Evolutionary conservation across 2,113 vertebrate genomes (phyloP).

Genomic region (Lamprologus sp.): DNA sequence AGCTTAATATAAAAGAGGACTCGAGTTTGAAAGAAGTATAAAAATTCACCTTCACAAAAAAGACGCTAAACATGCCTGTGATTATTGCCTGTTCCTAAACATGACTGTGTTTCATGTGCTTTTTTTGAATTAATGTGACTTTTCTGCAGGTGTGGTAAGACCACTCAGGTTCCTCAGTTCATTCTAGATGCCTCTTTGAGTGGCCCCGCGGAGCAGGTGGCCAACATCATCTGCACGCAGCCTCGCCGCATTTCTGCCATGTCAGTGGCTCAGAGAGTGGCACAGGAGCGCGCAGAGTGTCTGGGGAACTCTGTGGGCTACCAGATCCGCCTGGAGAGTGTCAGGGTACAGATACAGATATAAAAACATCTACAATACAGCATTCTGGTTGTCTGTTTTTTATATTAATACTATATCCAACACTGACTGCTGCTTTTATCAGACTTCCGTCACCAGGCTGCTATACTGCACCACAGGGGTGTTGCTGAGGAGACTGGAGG

Average conservation of each 20-base stretch:
- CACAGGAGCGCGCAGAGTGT: constrained; percentile 85
- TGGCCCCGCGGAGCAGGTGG: constrained; percentile 70
- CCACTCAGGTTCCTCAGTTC: constrained; percentile 97
- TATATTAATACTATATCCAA: background rate
- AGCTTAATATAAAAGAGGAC: background rate
- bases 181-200: constrained; percentile 84
- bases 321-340: constrained; percentile 92
- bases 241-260: constrained; percentile 95
- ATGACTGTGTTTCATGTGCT: background rate
- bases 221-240: constrained; percentile 94
- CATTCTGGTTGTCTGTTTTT: background rate
- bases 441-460: constrained; percentile 88
- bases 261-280: constrained; percentile 89
- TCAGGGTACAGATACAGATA: constrained; percentile 70
- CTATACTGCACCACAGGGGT: constrained; percentile 96
- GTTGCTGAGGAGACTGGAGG: constrained; percentile 85
- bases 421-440: background rate
- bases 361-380: background rate
- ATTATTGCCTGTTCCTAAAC: background rate
- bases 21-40: background rate
- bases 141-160: constrained; percentile 88
- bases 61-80: rapidly evolving
- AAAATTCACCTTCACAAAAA: background rate
- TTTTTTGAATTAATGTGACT: background rate
- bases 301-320: constrained; percentile 90